These are phyloP conservation scores for Laterallus jamaicensis DNA, from an alignment of 2,113 vertebrate genomes.

Conservation along the genomic window DNA sequence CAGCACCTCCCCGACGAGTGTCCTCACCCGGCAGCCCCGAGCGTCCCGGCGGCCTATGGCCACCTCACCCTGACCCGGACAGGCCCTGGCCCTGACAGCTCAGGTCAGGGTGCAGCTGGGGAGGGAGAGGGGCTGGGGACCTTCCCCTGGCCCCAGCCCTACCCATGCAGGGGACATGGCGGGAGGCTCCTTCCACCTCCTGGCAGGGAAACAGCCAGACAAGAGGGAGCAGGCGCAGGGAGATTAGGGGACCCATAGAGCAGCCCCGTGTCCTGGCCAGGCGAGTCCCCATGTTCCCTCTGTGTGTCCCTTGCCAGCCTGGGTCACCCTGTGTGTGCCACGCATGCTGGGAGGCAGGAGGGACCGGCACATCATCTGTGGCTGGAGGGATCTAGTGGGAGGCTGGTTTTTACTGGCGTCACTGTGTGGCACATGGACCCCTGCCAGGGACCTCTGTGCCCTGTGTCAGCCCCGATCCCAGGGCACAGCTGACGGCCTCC, in stretches of 20 bases:
- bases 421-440: not conserved
- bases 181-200: not conserved
- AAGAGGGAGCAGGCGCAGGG: not conserved
- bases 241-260: not conserved
- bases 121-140: not conserved
- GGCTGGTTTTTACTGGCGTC: not conserved
- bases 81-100: constrained; percentile 48
- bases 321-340: not conserved
- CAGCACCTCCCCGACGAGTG: constrained; percentile 77
- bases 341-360: not conserved
- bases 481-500: not conserved
- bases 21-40: constrained; percentile 59
- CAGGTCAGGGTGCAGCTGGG: constrained; percentile 63
- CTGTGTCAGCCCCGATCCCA: fast-evolving
- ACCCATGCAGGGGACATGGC: fast-evolving
- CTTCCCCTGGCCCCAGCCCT: not conserved
- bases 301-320: not conserved
- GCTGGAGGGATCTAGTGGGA: not conserved
- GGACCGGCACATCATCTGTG: not conserved
- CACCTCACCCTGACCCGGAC: constrained; percentile 56
- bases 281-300: not conserved
- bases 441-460: not conserved
- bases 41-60: not conserved
- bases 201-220: not conserved
- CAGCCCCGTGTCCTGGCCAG: not conserved